Evolutionary conservation across 2,797 vertebrate genomes (phyloP), one percentile per base, ranked within the genome.

Genomic region (Tangara arthus): DNA sequence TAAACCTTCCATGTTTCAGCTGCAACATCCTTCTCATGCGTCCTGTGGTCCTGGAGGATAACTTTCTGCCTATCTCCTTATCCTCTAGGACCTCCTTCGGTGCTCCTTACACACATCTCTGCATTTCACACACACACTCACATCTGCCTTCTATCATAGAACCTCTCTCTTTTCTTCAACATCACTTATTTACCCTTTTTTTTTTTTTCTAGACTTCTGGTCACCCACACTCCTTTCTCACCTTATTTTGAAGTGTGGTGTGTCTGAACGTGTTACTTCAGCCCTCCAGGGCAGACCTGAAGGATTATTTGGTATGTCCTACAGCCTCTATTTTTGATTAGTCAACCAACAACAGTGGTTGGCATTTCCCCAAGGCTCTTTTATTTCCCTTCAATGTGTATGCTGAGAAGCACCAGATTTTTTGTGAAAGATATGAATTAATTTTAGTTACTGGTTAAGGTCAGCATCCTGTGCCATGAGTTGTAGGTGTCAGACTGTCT

Each of bases 1-100:
- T 11, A 59, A 56, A 73, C 21, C 11, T 66, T 56, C 28, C 23
- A 15, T 0, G 0, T 64, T 71, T 75, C 61, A 53, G 41, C 14
- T 41, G 28, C 39, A 81, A 27, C 32, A 32, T 56, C 35, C 20
- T 52, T 81, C 26, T 41, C 14, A 20, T 2, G 21, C 5, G 11
- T 8, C 5, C 27, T 41, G 7, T 9, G 42, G 23, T 50, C 23
- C 41, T 49, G 32, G 15, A 82, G 15, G 28, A 15, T 27, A 42
- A 44, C 11, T 73, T 66, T 44, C 23, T 49, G 12, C 19, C 32
- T 23, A 2, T 3, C 4, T 92, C 49, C 22, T 65, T 34, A 34
- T 34, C 14, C 14, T 34, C 14, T 15, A 56, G 55, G n/a, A 19
- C 17, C 11, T 59, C 17, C 8, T 27, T 59, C 27, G 24, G 34